phyloP scores from a whole-genome alignment of 2,113 vertebrate species.

The Gallinago jamesoni region DNA sequence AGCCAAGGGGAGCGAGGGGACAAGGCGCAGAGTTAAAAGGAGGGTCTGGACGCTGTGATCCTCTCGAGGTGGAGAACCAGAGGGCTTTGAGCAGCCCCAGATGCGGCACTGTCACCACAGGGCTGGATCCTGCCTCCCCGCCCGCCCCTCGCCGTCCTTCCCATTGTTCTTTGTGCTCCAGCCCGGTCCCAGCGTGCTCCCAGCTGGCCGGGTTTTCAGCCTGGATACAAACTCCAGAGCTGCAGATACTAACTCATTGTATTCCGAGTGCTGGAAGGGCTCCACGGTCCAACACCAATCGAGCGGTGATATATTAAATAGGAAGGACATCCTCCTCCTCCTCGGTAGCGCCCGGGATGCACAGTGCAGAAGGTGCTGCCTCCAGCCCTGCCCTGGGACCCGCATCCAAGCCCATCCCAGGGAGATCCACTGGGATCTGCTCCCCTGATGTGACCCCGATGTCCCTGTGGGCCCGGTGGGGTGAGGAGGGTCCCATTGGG shows the following conservation, averaged over 20 bases:
- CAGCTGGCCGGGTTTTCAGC: slow-evolving; percentile 8
- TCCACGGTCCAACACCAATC: background rate
- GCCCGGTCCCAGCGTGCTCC: slow-evolving; percentile 37
- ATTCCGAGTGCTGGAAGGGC: background rate
- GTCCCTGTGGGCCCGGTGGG: fast-evolving
- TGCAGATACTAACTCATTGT: slow-evolving; percentile 44
- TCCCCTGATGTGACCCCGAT: background rate
- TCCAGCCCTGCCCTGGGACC: background rate
- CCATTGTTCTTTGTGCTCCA: slow-evolving; percentile 24
- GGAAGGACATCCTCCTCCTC: background rate
- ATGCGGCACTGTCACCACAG: background rate
- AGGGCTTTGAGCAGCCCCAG: background rate
- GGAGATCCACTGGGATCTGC: background rate
- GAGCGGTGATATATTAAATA: background rate
- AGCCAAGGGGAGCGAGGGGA: background rate
- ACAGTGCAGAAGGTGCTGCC: fast-evolving
- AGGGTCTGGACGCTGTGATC: slow-evolving; percentile 35
- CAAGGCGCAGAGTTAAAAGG: slow-evolving; percentile 38
- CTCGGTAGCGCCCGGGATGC: fast-evolving
- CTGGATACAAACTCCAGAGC: background rate
- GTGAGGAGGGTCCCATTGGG: fast-evolving
- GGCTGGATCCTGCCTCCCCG: background rate
- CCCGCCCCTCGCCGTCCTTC: background rate
- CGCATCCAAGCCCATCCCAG: background rate
- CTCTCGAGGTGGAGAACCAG: background rate